These are phyloP conservation scores for Leptinotarsa peninsularis DNA, from an alignment of 2,888 invertebrate genomes.

Conservation along the genomic window DNA sequence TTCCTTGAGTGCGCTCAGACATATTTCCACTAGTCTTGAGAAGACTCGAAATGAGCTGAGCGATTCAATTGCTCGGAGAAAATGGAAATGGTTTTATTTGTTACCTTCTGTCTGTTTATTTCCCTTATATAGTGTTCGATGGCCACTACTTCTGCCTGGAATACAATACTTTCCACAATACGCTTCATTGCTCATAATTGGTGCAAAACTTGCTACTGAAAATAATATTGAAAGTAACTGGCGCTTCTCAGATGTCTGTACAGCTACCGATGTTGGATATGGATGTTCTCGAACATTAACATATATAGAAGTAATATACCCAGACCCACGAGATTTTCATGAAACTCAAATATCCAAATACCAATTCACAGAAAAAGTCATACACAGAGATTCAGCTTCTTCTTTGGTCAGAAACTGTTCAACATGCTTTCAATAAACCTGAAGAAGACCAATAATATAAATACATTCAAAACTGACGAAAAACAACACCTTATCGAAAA, in stretches of 20 bases:
- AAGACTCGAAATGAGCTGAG: too few relatives aligned
- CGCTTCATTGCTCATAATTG: neutral
- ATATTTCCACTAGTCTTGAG: too few relatives aligned
- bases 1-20: too few relatives aligned
- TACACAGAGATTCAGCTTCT: neutral
- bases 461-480: neutral
- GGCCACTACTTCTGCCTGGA: neutral
- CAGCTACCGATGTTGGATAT: neutral
- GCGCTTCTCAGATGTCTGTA: neutral
- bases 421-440: neutral
- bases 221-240: neutral
- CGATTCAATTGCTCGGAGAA: too few relatives aligned
- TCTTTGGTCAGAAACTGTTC: neutral
- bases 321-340: neutral
- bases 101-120: neutral
- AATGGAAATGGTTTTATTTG: neutral
- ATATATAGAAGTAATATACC: neutral
- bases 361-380: neutral
- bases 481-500: neutral
- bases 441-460: neutral
- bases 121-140: neutral
- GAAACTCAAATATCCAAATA: slow-evolving; percentile 5
- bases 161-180: neutral
- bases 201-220: neutral
- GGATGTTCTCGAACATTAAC: neutral